These are phyloP conservation scores for Cervus canadensis DNA, from an alignment of 2,113 vertebrate species.

Conservation along the genomic window DNA sequence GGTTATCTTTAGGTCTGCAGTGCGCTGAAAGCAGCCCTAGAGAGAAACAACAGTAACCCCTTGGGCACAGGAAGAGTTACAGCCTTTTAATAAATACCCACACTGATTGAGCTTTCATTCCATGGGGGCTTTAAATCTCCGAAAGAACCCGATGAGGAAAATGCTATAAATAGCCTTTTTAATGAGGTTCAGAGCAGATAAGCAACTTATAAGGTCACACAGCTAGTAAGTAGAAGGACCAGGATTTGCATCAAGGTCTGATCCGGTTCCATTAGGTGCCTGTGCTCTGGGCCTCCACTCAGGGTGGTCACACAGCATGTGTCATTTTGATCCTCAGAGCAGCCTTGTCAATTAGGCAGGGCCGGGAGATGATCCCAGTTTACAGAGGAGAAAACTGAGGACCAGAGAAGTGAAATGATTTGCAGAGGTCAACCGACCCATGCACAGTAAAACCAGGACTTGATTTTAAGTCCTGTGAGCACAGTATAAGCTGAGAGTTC, in stretches of 20 bases:
- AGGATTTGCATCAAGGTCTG: neutral
- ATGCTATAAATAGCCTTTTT: neutral
- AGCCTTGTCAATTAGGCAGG: neutral
- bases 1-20: constrained; percentile 67
- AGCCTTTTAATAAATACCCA: constrained; percentile 37
- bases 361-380: neutral
- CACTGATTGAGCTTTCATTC: neutral
- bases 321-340: neutral
- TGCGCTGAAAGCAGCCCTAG: constrained; percentile 60
- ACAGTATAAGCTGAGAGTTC: neutral
- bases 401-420: neutral
- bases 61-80: neutral
- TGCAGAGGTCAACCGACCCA: neutral
- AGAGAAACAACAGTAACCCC: constrained; percentile 55
- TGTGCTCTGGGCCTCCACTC: neutral
- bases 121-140: neutral
- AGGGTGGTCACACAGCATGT: neutral
- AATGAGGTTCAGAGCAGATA: neutral
- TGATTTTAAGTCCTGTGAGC: neutral
- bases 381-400: neutral
- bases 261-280: neutral
- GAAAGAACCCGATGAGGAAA: neutral
- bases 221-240: neutral
- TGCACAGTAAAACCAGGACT: neutral
- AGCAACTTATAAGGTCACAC: neutral